Evolutionary conservation across 2,113 vertebrate genomes (phyloP), one percentile per base, ranked within the genome.

Genomic region (Anthoscopus minutus): DNA sequence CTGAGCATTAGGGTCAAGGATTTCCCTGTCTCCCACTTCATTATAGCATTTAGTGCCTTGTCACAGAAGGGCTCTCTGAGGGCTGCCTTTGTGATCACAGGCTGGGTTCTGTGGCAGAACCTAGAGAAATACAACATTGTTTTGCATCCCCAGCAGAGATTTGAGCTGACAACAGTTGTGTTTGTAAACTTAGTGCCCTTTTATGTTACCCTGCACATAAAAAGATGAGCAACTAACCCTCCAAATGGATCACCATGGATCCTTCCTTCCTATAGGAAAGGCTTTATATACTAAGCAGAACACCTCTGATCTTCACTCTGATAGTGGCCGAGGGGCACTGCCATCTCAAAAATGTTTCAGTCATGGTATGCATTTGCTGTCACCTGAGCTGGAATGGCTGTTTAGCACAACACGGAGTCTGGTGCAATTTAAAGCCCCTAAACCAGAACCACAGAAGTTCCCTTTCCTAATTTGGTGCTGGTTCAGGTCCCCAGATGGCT

Each of bases 211-310:
- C 35, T 4, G 2, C 27, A 14, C 0, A 1, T 25, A 20, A 57
- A 61, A 67, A 50, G 61, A 19, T 2, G 33, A 58, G 42, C 18
- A 85, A 80, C 17, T 35, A 51, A 38, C 31, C 70, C 25, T 47
- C 25, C 11, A 22, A 51, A 81, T 0, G 1, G 16, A 25, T 51
- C 19, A 17, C 3, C 0, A 2, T 31, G 35, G 84, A 54, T 31
- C 48, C 64, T 50, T 78, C 35, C 53, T 35, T 45, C 51, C 25
- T 7, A 1, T 2, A 22, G 61, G 47, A 86, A 48, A 13, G 28
- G 25, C 11, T 37, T 27, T 24, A 3, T 9, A 73, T 45, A 27
- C 35, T 11, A 74, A 84, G 3, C 48, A 57, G 23, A 83, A 47
- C 10, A 58, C 7, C 42, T 56, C 44, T 31, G 25, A 31, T 24